A percentile compares a stretch with the other conserved stretches of the same genome.
These are phyloP conservation scores for Ciona savignyi DNA, from an alignment of 23 tunicate genomes.

Conservation along the genomic window DNA sequence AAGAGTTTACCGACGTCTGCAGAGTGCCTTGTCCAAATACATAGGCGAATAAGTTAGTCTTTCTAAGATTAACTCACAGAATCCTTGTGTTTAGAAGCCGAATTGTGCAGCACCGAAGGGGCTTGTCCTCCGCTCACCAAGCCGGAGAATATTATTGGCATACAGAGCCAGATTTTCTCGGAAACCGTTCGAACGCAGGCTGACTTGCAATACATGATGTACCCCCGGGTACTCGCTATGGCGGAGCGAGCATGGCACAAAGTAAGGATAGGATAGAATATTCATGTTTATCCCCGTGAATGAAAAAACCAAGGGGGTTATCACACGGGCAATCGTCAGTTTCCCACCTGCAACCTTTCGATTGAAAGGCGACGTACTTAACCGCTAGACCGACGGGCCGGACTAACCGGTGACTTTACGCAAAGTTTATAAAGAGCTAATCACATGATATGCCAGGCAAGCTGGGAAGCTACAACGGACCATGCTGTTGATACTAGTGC, in stretches of 20 bases:
- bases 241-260: constrained; percentile 89
- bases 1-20: too few species aligned
- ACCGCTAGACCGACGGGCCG: too few species aligned
- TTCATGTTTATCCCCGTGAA: too few species aligned
- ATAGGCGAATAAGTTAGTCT: too few species aligned
- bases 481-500: neutral
- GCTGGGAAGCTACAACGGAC: constrained; percentile 23
- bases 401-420: constrained; percentile 24
- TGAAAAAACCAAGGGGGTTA: too few species aligned
- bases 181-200: constrained; percentile 59
- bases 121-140: constrained; percentile 32
- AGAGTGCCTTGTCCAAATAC: too few species aligned
- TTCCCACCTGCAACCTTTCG: too few species aligned
- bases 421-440: constrained; percentile 9
- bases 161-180: constrained; percentile 78
- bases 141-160: constrained; percentile 77
- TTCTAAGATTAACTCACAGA: too few species aligned
- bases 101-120: constrained; percentile 16
- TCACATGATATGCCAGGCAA: constrained; percentile 16
- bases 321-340: too few species aligned
- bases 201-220: constrained; percentile 43
- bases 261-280: constrained; percentile 24
- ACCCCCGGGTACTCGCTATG: constrained; percentile 63
- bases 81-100: constrained; percentile 17
- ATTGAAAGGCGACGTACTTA: too few species aligned